phyloP scores from a whole-genome alignment of 2,113 vertebrate species.

The Loxodonta africana region DNA sequence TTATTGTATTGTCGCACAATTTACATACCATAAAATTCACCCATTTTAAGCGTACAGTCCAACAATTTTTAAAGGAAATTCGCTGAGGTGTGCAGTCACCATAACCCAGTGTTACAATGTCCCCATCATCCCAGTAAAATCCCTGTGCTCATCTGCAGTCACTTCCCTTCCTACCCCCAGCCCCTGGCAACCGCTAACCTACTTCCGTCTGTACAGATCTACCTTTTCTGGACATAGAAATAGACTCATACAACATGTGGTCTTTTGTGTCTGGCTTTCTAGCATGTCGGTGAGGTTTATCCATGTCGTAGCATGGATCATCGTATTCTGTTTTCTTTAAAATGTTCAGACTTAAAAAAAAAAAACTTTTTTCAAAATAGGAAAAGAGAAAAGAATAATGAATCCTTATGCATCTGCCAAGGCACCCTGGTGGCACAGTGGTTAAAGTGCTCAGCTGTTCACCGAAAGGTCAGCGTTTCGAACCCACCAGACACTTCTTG shows the following conservation, averaged over 20 bases:
- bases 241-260: rapidly evolving
- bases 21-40: neutral
- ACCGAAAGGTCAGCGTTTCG: neutral
- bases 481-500: neutral
- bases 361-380: too few species aligned
- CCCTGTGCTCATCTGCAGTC: neutral
- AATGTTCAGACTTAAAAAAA: too few species aligned
- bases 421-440: neutral
- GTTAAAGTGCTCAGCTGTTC: neutral
- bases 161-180: rapidly evolving
- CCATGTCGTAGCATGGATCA: rapidly evolving
- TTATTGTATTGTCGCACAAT: neutral
- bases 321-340: too few species aligned
- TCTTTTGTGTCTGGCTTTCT: neutral
- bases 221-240: rapidly evolving
- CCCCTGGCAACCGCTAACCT: neutral
- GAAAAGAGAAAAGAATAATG: too few species aligned
- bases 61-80: neutral
- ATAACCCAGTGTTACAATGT: too few species aligned
- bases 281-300: neutral
- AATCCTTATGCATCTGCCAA: too few species aligned
- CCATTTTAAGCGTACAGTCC: neutral
- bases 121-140: neutral
- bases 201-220: rapidly evolving
- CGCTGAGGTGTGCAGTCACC: rapidly evolving